Evolutionary conservation across 2,888 invertebrate genomes (phyloP).

Genomic region (Nemapogon koenigi): DNA sequence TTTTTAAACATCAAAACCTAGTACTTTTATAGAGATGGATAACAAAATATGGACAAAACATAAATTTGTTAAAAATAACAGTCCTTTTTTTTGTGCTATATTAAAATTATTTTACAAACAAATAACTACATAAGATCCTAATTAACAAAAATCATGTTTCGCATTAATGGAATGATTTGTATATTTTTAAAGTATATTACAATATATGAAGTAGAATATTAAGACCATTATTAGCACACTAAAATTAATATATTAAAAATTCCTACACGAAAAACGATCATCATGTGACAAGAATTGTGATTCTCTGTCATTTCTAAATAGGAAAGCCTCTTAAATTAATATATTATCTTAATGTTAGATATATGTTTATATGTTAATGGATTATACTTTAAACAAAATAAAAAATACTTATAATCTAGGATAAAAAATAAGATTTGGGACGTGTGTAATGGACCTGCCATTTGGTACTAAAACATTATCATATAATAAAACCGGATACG

Average conservation of each 20-base stretch:
- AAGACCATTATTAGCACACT: slow-evolving; percentile 60
- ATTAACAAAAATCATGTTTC: slow-evolving; percentile 45
- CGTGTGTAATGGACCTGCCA: slow-evolving; percentile 12
- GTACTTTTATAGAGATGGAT: too few relatives aligned
- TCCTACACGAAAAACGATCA: slow-evolving; percentile 31
- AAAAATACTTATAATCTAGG: background rate
- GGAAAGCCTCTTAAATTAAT: slow-evolving; percentile 7
- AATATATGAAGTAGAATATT: slow-evolving; percentile 51
- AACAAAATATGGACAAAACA: too few relatives aligned
- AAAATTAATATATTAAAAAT: slow-evolving; percentile 49
- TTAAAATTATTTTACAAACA: background rate
- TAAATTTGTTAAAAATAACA: background rate
- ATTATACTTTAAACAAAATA: background rate
- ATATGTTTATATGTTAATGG: slow-evolving; percentile 2
- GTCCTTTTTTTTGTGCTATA: background rate
- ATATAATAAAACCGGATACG: slow-evolving; percentile 16
- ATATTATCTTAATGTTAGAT: slow-evolving; percentile 6
- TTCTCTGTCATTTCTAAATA: slow-evolving; percentile 19
- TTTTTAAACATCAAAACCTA: too few relatives aligned
- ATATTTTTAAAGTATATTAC: slow-evolving; percentile 23
- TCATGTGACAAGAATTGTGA: slow-evolving; percentile 34
- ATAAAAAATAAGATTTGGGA: background rate
- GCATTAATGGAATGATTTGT: slow-evolving; percentile 52
- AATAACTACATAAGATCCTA: background rate
- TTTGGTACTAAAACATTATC: slow-evolving; percentile 3